A percentile compares a stretch with the other conserved stretches of the same genome.
phyloP scores from a whole-genome alignment of 2,797 vertebrate genomes.

The Streptopelia turtur region DNA sequence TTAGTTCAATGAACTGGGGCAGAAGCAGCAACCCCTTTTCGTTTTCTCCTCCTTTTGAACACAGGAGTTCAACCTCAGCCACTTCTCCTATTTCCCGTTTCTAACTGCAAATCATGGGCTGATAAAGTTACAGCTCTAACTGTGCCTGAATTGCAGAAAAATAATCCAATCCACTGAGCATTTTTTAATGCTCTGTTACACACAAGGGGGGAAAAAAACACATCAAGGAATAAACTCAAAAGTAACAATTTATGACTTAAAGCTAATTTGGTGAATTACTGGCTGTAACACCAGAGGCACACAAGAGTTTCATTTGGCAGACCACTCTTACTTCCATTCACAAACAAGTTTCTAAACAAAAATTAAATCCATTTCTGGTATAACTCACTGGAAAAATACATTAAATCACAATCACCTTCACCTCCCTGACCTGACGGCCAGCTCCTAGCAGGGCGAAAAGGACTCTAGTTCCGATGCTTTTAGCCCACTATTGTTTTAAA shows the following conservation, averaged over 20 bases:
- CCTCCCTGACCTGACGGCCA: not conserved
- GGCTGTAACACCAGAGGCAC: not conserved
- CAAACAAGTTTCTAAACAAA: slow-evolving; percentile 8
- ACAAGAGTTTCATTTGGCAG: not conserved
- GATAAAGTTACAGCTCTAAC: not conserved
- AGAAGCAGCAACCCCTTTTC: not conserved
- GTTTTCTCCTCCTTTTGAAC: not conserved
- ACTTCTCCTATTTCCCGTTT: not conserved
- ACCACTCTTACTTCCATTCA: not conserved
- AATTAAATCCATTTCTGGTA: not conserved
- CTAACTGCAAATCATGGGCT: not conserved
- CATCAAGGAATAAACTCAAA: not conserved
- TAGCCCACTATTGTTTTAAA: not conserved
- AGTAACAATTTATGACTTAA: not conserved
- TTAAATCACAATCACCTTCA: not conserved
- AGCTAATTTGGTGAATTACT: not conserved
- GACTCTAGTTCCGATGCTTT: not conserved
- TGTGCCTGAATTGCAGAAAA: not conserved
- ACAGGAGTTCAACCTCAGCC: not conserved
- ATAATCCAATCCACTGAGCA: not conserved
- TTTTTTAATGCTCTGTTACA: not conserved
- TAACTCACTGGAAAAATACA: not conserved
- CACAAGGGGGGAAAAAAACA: not conserved
- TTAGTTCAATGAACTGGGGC: not conserved
- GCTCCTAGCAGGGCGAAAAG: not conserved